Evolutionary conservation across 2,888 invertebrate species (phyloP).

Genomic region (Cordilura impudica): DNA sequence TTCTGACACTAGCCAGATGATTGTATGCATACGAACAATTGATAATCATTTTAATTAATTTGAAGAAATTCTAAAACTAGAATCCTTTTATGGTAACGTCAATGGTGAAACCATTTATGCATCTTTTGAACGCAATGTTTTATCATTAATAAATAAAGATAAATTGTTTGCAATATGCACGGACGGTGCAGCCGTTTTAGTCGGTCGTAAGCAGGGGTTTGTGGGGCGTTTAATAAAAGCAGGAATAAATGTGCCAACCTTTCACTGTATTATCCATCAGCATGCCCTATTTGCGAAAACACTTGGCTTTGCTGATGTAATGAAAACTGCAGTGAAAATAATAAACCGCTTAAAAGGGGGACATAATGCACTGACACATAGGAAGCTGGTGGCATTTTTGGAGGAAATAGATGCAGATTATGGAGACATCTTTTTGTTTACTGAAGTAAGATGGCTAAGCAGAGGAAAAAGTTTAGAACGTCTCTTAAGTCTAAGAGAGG

Average conservation of each 20-base stretch:
- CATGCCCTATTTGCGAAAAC: conserved; percentile 4
- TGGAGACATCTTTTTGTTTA: conserved; percentile 8
- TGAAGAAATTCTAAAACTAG: conserved; percentile 7
- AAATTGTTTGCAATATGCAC: conserved; percentile 22
- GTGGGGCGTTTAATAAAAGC: conserved; percentile 6
- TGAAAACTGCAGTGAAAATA: conserved; percentile 20
- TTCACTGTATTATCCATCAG: conserved; percentile 13
- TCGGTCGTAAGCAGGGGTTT: conserved; percentile 7
- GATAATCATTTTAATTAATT: conserved; percentile 6
- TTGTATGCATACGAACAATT: conserved; percentile 7
- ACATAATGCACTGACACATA: conserved; percentile 6
- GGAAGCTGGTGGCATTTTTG: conserved; percentile 9
- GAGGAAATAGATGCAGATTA: conserved; percentile 16
- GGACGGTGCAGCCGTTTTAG: conserved; percentile 14
- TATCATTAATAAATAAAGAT: neutral
- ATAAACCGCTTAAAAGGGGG: conserved; percentile 24
- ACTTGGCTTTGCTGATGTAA: neutral
- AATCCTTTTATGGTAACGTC: conserved; percentile 7
- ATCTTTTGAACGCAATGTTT: conserved; percentile 19
- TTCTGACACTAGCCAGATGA: conserved; percentile 11
- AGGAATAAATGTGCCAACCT: conserved; percentile 1
- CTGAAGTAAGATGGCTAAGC: conserved; percentile 27
- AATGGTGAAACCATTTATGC: neutral
- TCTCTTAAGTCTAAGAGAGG: conserved; percentile 2
- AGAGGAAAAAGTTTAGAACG: conserved; percentile 3